phyloP scores from a whole-genome alignment of 2,888 invertebrate genomes.

The Dicycla oo region DNA sequence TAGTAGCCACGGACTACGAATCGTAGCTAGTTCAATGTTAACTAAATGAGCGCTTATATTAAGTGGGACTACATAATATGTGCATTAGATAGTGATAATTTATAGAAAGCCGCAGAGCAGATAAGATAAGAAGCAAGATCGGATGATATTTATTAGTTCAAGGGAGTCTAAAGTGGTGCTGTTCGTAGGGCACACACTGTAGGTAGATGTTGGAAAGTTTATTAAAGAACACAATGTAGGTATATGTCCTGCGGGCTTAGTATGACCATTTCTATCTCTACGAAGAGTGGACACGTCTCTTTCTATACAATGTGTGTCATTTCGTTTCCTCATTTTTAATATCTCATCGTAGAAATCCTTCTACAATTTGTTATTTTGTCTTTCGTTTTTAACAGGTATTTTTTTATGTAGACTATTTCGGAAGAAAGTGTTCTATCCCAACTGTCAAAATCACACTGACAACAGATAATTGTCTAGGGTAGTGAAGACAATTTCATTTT shows the following conservation, averaged over 20 bases:
- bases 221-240: slow-evolving; percentile 3
- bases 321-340: no score
- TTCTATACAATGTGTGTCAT: no score
- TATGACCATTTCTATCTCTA: no score
- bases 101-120: slow-evolving; percentile 52
- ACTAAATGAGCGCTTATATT: slow-evolving; percentile 35
- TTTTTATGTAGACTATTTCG: no score
- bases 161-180: neutral
- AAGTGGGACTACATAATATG: slow-evolving; percentile 45
- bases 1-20: slow-evolving; percentile 2
- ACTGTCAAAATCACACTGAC: no score
- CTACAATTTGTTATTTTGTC: no score
- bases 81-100: slow-evolving; percentile 58
- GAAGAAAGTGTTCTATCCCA: no score
- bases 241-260: neutral
- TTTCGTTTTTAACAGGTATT: no score
- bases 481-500: no score
- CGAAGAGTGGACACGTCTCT: no score
- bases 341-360: no score
- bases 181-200: neutral
- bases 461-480: no score
- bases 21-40: slow-evolving; percentile 10
- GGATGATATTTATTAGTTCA: slow-evolving; percentile 19
- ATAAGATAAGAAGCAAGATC: slow-evolving; percentile 52
- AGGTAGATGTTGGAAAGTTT: neutral